Conservation (phyloP, 2,113 vertebrate genomes). For the Ictidomys tridecemlineatus region DNA sequence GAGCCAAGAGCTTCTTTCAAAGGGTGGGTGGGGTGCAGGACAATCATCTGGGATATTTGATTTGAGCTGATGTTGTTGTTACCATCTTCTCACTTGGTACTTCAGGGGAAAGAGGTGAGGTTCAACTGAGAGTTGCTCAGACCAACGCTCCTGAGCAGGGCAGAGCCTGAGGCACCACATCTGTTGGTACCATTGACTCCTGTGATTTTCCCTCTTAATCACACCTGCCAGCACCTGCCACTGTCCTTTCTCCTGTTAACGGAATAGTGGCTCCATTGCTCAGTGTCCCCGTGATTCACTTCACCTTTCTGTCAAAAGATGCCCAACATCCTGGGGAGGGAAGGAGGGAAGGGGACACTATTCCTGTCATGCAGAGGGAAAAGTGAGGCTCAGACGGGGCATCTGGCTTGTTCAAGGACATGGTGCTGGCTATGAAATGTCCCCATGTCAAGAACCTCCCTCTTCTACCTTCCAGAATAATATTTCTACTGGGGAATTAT, state of each 20-base stretch:
- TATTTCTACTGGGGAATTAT: too few species aligned
- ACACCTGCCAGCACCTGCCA: neutral
- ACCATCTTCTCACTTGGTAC: too few species aligned
- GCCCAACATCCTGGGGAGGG: neutral
- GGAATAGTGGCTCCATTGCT: rapidly evolving
- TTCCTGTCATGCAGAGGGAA: neutral
- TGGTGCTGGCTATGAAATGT: neutral
- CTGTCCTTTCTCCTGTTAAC: neutral
- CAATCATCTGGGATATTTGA: too few species aligned
- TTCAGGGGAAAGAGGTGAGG: too few species aligned
- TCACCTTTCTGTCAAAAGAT: neutral
- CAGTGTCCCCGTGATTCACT: neutral
- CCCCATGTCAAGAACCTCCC: neutral
- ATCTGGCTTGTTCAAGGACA: neutral
- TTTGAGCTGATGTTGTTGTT: too few species aligned
- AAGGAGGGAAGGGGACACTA: neutral
- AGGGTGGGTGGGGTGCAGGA: too few species aligned
- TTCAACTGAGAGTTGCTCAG: neutral
- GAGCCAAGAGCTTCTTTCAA: too few species aligned
- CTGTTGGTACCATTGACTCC: neutral
- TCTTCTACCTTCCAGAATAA: neutral
- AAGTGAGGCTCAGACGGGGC: neutral
- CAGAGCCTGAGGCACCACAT: neutral
- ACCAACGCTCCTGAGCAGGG: neutral
- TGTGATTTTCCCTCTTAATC: neutral